A percentile compares a stretch with the other conserved stretches of the same genome.
Conservation (phyloP, 2,113 vertebrate species). For the Benitochromis conjunctus region DNA sequence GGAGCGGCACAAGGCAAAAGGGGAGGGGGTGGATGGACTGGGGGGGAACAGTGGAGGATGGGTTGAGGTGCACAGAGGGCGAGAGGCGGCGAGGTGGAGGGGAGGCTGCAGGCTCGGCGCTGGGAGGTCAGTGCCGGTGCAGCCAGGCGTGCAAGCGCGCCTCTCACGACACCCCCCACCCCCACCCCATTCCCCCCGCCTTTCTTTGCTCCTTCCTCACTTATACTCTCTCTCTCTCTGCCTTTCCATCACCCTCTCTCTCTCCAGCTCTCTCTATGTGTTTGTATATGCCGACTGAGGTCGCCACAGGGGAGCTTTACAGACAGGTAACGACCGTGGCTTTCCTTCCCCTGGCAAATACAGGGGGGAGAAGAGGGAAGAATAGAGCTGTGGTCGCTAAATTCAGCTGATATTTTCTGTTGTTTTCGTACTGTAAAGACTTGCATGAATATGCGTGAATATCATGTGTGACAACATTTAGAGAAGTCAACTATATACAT, state of each 20-base stretch:
- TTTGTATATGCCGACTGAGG: conserved; percentile 61
- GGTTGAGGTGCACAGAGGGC: conserved; percentile 39
- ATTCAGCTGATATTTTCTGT: not conserved
- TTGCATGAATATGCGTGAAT: not conserved
- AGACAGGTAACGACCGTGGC: conserved; percentile 58
- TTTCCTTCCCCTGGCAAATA: conserved; percentile 27
- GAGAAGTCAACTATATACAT: not conserved
- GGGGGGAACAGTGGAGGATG: not conserved
- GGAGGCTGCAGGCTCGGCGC: conserved; percentile 34
- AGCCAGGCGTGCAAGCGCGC: conserved; percentile 62
- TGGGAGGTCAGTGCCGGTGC: conserved; percentile 70
- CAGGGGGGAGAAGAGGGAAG: not conserved
- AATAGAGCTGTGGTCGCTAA: not conserved
- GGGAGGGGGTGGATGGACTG: not conserved
- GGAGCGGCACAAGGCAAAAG: conserved; percentile 68
- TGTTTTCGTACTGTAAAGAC: not conserved
- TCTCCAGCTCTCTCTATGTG: conserved; percentile 9
- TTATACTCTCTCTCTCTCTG: not conserved
- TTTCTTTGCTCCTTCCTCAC: conserved; percentile 20
- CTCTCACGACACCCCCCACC: conserved; percentile 39
- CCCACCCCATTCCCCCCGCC: not conserved
- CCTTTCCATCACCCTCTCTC: conserved; percentile 6
- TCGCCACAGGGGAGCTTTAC: conserved; percentile 50
- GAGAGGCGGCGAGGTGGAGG: conserved; percentile 38
- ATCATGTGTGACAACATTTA: not conserved